phyloP scores from a whole-genome alignment of 2,113 vertebrate species.

The Diadophis punctatus region DNA sequence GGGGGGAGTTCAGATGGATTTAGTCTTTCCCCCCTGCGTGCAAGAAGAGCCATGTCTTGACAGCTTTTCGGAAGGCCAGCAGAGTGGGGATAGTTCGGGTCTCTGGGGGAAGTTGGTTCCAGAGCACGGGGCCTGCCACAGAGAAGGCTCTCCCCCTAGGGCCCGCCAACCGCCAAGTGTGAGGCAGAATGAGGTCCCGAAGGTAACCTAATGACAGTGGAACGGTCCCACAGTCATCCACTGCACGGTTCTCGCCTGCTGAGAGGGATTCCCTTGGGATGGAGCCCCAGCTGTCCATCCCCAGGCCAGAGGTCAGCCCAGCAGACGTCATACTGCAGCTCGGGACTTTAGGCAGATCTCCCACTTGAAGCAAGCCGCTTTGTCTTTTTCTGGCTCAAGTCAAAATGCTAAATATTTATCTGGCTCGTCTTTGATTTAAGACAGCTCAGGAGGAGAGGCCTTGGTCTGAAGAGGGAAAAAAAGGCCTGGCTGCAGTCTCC shows the following conservation, averaged over 20 bases:
- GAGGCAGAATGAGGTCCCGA: too few species aligned
- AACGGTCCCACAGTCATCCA: neutral
- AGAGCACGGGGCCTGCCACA: too few species aligned
- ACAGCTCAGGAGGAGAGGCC: neutral
- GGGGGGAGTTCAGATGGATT: too few species aligned
- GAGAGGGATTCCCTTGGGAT: neutral
- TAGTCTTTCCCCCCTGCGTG: too few species aligned
- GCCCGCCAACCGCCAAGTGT: too few species aligned
- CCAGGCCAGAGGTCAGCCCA: neutral
- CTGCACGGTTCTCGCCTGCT: neutral
- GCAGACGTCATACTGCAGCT: neutral
- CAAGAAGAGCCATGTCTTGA: too few species aligned
- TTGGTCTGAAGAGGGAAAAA: neutral
- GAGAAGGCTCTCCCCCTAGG: too few species aligned
- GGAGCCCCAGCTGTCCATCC: neutral
- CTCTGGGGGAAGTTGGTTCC: too few species aligned
- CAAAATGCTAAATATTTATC: neutral
- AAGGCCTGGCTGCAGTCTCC: too few species aligned
- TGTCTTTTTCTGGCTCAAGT: neutral
- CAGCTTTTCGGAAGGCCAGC: too few species aligned
- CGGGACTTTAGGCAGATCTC: neutral
- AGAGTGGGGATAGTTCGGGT: too few species aligned
- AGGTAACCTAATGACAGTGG: too few species aligned
- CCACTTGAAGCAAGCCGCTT: neutral
- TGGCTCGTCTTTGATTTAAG: neutral